A percentile compares a stretch with the other conserved stretches of the same genome.
These are phyloP conservation scores for Yponomeuta malinellus DNA, from an alignment of 2,888 invertebrate genomes.

Conservation along the genomic window DNA sequence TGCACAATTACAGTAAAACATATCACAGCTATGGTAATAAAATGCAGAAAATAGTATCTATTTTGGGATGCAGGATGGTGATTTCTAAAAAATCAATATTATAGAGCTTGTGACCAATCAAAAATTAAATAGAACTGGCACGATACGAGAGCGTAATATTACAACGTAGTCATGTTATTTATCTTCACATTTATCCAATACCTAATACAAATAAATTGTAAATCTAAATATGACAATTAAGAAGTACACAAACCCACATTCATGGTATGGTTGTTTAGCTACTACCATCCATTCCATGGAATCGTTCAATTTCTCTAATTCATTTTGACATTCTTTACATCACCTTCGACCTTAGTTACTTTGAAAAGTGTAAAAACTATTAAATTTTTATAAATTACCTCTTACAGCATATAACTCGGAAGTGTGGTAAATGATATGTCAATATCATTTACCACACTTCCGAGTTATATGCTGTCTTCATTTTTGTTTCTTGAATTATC, in stretches of 20 bases:
- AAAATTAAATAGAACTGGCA: background rate
- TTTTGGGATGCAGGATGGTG: background rate
- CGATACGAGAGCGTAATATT: background rate
- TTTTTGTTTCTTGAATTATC: no score
- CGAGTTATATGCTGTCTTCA: no score
- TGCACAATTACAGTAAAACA: conserved; percentile 46
- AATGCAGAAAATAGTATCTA: conserved; percentile 33
- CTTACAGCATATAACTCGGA: no score
- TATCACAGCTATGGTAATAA: conserved; percentile 71
- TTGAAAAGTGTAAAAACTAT: background rate
- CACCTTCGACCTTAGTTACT: background rate
- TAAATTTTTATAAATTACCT: no score
- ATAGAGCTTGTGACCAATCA: background rate
- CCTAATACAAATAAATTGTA: conserved; percentile 17
- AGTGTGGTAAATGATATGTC: no score
- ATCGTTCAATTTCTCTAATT: conserved; percentile 4
- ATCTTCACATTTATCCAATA: background rate
- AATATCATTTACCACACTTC: no score
- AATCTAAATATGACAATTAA: conserved; percentile 21
- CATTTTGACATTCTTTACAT: background rate
- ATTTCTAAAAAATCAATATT: background rate
- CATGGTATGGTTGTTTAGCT: background rate
- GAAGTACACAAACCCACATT: conserved; percentile 2
- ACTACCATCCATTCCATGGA: conserved; percentile 12
- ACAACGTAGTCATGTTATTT: background rate